Evolutionary conservation across 2,888 invertebrate genomes (phyloP).

Genomic region (Xestia sexstrigata): DNA sequence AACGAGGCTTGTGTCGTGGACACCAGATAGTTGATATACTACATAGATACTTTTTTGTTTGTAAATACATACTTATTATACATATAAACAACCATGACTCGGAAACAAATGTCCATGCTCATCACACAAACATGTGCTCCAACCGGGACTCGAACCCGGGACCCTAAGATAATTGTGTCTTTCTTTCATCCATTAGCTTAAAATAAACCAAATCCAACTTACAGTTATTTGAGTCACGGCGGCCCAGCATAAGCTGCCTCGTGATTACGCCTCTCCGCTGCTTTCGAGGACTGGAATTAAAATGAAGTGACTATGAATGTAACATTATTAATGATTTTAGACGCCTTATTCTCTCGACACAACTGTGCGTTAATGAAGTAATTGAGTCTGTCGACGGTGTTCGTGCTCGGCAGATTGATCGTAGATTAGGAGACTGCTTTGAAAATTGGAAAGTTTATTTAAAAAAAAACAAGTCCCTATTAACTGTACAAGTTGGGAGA

Average conservation of each 20-base stretch:
- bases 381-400: slow-evolving; percentile 56
- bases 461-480: neutral
- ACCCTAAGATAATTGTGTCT: neutral
- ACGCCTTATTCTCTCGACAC: slow-evolving; percentile 60
- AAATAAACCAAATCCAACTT: slow-evolving; percentile 44
- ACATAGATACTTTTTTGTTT: too few species aligned
- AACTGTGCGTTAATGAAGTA: slow-evolving; percentile 60
- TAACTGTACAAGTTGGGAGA: neutral
- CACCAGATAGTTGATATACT: too few species aligned
- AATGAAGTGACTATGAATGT: slow-evolving; percentile 73
- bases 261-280: slow-evolving; percentile 72
- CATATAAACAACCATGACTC: too few species aligned
- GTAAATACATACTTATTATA: too few species aligned
- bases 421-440: slow-evolving; percentile 35
- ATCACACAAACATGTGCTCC: too few species aligned
- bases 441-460: neutral
- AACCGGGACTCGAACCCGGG: too few species aligned
- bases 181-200: neutral
- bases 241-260: slow-evolving; percentile 64
- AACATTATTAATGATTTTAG: slow-evolving; percentile 71
- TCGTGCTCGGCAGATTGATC: slow-evolving; percentile 53
- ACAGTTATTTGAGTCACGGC: slow-evolving; percentile 37
- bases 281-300: slow-evolving; percentile 71
- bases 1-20: too few species aligned
- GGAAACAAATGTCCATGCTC: too few species aligned